Base-by-base conservation (phyloP, 1,140 invertebrate species). In the Mya arenaria region DNA sequence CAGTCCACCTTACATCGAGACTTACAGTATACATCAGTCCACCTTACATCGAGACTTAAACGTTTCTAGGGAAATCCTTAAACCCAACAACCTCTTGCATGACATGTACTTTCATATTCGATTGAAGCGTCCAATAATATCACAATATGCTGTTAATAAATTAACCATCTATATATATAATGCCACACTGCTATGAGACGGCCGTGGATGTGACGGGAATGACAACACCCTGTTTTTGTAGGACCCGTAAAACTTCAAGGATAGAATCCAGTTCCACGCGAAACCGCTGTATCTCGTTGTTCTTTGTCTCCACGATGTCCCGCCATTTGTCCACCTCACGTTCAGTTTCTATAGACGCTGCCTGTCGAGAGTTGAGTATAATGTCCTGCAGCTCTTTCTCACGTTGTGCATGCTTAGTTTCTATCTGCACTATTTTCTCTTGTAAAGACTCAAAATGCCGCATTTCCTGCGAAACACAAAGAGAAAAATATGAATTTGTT, bases 191-290 rank as follows among this genome's bases (percentile, higher is more conserved):
- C 84, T 86, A 86, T 13, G 82, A 85, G 25, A 83, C 83, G 0
- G 65, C 77, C 28, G 81, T 65, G 56, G 85, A 68, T 36, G 84
- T 82, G 13, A 86, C 79, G 28, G 89, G 89, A n/a, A 90, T 82
- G 32, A 85, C 86, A 34, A 89, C 86, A 19, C 90, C 91, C 44
- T 92, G 92, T 84, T 88, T 86, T 58, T 91, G 90, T 84, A 92
- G 85, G n/a, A 89, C 84, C 72, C 88, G 79, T 60, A 92, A 80
- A 19, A 92, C 88, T 62, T 90, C 89, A n/a, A 92, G 83, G 30
- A 92, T 92, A 3, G 90, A 89, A 84, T 92, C 92, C 39, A 92
- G 83, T 80, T 92, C 91, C 34, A 85, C 82, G 10, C 91, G 88
- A 75, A 92, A 92, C 81, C 82, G 88, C 69, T 89, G 87, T 48